Evolutionary conservation across 2,888 invertebrate genomes (phyloP).

Genomic region (Pseudococcus viburni): DNA sequence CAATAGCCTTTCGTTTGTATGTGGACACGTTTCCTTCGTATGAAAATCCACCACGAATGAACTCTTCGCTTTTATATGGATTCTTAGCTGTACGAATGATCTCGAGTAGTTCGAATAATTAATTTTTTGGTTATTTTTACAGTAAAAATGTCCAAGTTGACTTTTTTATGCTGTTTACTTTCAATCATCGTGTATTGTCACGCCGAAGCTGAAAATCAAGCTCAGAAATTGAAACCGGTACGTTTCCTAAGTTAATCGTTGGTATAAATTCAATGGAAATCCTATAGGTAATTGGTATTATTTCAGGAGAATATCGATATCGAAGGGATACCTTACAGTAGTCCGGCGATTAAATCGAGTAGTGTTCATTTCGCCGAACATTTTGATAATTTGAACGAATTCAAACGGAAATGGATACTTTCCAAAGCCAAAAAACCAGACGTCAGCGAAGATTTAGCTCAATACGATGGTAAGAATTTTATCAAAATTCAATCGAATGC

Average conservation of each 20-base stretch:
- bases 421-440: conserved; percentile 93
- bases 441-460: conserved; percentile 89
- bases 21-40: background rate
- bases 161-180: conserved; percentile 13
- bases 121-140: background rate
- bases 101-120: background rate
- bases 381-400: conserved; percentile 84
- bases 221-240: conserved; percentile 57
- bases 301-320: conserved; percentile 59
- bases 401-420: conserved; percentile 85
- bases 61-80: background rate
- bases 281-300: background rate
- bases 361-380: conserved; percentile 83
- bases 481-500: too few species aligned
- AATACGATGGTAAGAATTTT: conserved; percentile 85
- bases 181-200: background rate
- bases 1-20: background rate
- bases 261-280: background rate
- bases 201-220: conserved; percentile 32
- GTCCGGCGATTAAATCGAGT: conserved; percentile 57
- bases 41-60: background rate
- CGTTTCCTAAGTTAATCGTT: background rate
- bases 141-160: conserved; percentile 33
- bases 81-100: background rate
- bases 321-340: conserved; percentile 65